Evolutionary conservation across 1,140 invertebrate species (phyloP).

Genomic region (Drosophila bifasciata): DNA sequence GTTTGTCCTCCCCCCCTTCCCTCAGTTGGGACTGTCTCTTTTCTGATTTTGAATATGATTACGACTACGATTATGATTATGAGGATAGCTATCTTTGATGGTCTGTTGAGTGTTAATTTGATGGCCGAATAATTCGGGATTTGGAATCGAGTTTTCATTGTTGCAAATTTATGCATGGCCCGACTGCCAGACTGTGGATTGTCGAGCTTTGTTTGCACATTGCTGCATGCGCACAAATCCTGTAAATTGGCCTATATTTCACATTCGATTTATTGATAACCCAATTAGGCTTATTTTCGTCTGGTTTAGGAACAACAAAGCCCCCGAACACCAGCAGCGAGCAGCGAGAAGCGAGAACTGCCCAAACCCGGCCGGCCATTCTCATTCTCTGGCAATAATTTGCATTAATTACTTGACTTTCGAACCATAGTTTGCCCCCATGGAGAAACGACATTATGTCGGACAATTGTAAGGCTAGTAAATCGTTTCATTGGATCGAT

Average conservation of each 20-base stretch:
- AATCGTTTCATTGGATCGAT: no score
- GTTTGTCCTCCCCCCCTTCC: not conserved
- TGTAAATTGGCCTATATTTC: conserved; percentile 52
- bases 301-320: conserved; percentile 35
- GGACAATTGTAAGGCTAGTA: no score
- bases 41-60: not conserved
- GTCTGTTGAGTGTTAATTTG: conserved; percentile 44
- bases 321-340: conserved; percentile 16
- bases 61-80: no score
- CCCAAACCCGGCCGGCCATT: conserved; percentile 1
- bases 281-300: conserved; percentile 55
- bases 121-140: conserved; percentile 23
- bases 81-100: no score
- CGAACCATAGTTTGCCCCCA: no score
- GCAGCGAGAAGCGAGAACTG: conserved; percentile 1
- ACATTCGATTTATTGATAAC: conserved; percentile 63
- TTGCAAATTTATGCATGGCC: conserved; percentile 3
- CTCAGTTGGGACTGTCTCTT: not conserved
- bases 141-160: conserved; percentile 23
- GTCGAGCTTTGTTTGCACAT: conserved; percentile 19
- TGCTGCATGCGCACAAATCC: conserved; percentile 21
- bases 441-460: no score
- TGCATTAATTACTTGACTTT: conserved; percentile 43
- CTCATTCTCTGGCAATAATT: conserved; percentile 24
- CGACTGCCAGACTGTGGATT: not conserved